Evolutionary conservation across 2,113 vertebrate genomes (phyloP).

Genomic region (Anser brachyrhynchus): DNA sequence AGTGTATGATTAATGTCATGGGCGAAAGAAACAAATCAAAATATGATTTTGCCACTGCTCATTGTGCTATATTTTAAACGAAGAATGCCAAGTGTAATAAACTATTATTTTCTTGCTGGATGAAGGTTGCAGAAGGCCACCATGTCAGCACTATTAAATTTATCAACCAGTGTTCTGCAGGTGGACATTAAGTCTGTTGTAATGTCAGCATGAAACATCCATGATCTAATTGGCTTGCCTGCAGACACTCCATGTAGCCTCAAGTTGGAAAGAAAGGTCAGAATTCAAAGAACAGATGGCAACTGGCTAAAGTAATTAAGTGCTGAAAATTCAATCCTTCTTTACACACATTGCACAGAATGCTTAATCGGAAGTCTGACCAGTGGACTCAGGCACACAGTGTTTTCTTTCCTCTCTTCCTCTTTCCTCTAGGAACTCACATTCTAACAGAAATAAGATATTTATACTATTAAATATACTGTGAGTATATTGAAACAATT

Average conservation of each 20-base stretch:
- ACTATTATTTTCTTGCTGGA: not conserved
- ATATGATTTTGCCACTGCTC: not conserved
- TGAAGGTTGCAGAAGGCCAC: conserved; percentile 33
- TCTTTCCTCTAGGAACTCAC: not conserved
- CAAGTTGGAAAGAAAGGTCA: conserved; percentile 67
- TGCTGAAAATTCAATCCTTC: conserved; percentile 65
- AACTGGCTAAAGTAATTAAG: conserved; percentile 75
- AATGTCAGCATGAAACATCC: conserved; percentile 64
- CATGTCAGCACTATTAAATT: conserved; percentile 43
- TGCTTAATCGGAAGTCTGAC: conserved; percentile 55
- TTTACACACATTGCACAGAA: conserved; percentile 48
- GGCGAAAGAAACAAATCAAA: conserved; percentile 54
- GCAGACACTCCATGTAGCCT: conserved; percentile 42
- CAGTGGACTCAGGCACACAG: not conserved
- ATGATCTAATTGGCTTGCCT: conserved; percentile 60
- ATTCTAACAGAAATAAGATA: conserved; percentile 21
- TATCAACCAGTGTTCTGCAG: conserved; percentile 48
- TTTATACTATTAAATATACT: conserved; percentile 12
- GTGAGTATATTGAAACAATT: not conserved
- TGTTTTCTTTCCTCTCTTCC: not conserved
- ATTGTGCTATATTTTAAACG: not conserved
- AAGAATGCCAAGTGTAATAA: conserved; percentile 14
- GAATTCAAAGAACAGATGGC: conserved; percentile 77
- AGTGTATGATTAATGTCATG: not conserved
- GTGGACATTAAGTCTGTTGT: conserved; percentile 59